phyloP scores from a whole-genome alignment of 2,113 vertebrate genomes.

The Paracanthobrama guichenoti region DNA sequence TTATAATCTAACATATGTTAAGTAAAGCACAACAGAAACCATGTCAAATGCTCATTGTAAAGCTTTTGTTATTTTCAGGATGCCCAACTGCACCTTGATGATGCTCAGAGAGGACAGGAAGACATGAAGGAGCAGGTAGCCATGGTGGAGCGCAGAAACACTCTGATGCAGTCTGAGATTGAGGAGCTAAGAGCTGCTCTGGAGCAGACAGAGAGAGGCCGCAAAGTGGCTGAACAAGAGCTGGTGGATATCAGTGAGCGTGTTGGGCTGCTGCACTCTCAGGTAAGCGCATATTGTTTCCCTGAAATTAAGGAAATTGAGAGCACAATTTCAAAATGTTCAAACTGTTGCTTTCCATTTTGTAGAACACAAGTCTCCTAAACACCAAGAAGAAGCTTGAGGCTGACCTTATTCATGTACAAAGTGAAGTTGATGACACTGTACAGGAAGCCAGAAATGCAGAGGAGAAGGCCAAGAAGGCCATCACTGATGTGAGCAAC shows the following conservation, averaged over 20 bases:
- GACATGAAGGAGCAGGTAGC: conserved; percentile 78
- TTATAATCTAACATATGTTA: background rate
- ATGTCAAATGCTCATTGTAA: background rate
- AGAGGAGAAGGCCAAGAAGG: conserved; percentile 56
- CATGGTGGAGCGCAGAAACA: conserved; percentile 77
- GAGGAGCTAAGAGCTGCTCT: conserved; percentile 73
- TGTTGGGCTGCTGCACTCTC: conserved; percentile 86
- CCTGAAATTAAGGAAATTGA: no score
- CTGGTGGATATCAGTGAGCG: conserved; percentile 86
- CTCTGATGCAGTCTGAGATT: conserved; percentile 61
- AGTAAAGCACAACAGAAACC: background rate
- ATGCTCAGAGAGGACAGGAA: conserved; percentile 80
- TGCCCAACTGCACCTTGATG: conserved; percentile 85
- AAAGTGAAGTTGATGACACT: conserved; percentile 52
- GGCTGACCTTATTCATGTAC: background rate
- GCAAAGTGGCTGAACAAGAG: conserved; percentile 88
- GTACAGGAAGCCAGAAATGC: conserved; percentile 57
- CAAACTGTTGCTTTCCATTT: no score
- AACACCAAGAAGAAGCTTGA: no score
- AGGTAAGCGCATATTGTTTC: conserved; percentile 68
- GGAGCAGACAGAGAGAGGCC: conserved; percentile 84
- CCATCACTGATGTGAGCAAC: conserved; percentile 51
- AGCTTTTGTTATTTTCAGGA: conserved; percentile 69
- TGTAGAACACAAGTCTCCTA: no score
- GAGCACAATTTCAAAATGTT: no score